Percentiles rank a stretch among this genome's conserved stretches.
Evolutionary conservation across 2,113 vertebrate genomes (phyloP).

Genomic region (Excalfactoria chinensis): DNA sequence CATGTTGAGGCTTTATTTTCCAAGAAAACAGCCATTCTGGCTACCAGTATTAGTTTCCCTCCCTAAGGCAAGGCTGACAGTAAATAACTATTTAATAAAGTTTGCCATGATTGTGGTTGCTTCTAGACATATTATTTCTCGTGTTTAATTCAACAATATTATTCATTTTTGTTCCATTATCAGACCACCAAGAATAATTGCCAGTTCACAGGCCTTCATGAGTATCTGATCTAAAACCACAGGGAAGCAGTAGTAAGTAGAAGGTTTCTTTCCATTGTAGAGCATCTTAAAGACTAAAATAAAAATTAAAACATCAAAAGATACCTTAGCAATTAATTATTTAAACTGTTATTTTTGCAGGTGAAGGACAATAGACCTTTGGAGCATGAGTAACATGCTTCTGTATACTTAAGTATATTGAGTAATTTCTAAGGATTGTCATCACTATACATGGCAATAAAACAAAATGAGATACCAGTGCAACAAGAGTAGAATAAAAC

Average conservation of each 20-base stretch:
- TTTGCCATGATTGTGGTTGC: not conserved
- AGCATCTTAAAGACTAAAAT: not conserved
- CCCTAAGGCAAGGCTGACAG: not conserved
- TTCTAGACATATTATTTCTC: not conserved
- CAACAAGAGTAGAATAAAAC: not conserved
- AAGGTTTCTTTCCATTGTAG: not conserved
- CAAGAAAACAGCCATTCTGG: not conserved
- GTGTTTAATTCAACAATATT: not conserved
- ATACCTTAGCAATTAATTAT: not conserved
- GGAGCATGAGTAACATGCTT: not conserved
- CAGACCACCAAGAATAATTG: not conserved
- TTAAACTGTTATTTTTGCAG: not conserved
- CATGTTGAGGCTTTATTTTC: not conserved
- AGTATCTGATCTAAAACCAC: not conserved
- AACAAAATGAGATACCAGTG: not conserved
- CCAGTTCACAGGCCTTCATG: not conserved
- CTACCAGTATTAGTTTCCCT: not conserved
- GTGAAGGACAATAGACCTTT: not conserved
- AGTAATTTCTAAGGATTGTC: not conserved
- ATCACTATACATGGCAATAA: not conserved
- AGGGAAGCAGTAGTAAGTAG: not conserved
- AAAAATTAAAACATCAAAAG: not conserved
- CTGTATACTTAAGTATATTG: not conserved
- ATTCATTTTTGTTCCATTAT: not conserved
- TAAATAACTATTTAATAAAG: not conserved